phyloP scores from a whole-genome alignment of 2,113 vertebrate species.

The Dromiciops gliroides region DNA sequence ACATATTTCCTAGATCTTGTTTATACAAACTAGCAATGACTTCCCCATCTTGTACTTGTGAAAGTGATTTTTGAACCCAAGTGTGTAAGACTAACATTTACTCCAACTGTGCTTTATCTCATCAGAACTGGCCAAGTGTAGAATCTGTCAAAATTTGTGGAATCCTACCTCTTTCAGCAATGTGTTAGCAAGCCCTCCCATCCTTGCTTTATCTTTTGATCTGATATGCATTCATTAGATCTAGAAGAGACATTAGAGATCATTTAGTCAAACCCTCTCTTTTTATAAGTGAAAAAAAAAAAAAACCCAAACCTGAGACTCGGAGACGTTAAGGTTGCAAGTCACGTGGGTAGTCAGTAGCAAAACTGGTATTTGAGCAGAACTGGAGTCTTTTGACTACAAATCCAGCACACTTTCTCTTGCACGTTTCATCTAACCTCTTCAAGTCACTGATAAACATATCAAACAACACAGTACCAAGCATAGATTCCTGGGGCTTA shows the following conservation, averaged over 20 bases:
- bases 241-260: background rate
- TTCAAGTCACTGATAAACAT: background rate
- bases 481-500: background rate
- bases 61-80: background rate
- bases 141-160: background rate
- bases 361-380: background rate
- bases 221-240: background rate
- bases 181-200: background rate
- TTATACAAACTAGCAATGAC: background rate
- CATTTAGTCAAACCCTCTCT: background rate
- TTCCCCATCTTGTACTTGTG: background rate
- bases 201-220: background rate
- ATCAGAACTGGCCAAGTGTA: background rate
- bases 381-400: background rate
- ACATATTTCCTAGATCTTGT: background rate
- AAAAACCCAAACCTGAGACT: too few relatives aligned
- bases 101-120: background rate
- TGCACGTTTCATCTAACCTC: background rate
- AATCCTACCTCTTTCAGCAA: background rate
- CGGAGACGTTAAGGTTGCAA: background rate
- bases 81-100: background rate
- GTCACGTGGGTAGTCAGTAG: background rate
- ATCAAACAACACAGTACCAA: background rate
- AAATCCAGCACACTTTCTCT: background rate
- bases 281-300: background rate